These are phyloP conservation scores for Decapterus maruadsi DNA, from an alignment of 2,797 vertebrate genomes.

Conservation along the genomic window DNA sequence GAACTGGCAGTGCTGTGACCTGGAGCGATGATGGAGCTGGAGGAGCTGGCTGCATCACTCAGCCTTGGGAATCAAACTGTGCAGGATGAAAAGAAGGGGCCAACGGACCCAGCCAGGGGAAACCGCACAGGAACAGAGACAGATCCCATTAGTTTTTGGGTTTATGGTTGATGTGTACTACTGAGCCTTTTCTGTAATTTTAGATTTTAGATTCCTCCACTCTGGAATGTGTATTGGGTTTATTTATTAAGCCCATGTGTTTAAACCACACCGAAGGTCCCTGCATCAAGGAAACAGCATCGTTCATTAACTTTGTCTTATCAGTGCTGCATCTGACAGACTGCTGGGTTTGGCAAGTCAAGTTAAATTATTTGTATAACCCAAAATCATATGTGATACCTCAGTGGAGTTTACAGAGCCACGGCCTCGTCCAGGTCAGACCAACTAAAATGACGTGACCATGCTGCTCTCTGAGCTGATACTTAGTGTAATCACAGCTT, in stretches of 20 bases:
- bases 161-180: slow-evolving; percentile 8
- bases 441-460: neutral
- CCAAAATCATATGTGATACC: slow-evolving; percentile 1
- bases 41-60: slow-evolving; percentile 73
- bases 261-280: slow-evolving; percentile 11
- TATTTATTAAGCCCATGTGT: slow-evolving; percentile 33
- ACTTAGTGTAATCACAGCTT: too few relatives aligned
- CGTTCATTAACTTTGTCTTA: slow-evolving; percentile 10
- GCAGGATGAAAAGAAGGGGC: slow-evolving; percentile 37
- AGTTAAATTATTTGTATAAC: slow-evolving; percentile 13
- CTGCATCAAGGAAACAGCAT: slow-evolving; percentile 7
- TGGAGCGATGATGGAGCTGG: slow-evolving; percentile 82
- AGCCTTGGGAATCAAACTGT: slow-evolving; percentile 66
- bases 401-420: neutral
- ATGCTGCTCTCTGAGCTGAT: neutral
- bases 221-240: slow-evolving; percentile 1
- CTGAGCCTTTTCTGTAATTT: slow-evolving; percentile 14
- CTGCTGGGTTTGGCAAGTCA: neutral
- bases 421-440: neutral
- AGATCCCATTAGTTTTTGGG: neutral
- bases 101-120: slow-evolving; percentile 1
- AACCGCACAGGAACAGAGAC: slow-evolving; percentile 13
- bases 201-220: slow-evolving; percentile 9
- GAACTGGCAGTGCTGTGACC: slow-evolving; percentile 75
- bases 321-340: neutral